Base-by-base conservation (phyloP, 1,140 invertebrate species). In the Cydia strobilella region DNA sequence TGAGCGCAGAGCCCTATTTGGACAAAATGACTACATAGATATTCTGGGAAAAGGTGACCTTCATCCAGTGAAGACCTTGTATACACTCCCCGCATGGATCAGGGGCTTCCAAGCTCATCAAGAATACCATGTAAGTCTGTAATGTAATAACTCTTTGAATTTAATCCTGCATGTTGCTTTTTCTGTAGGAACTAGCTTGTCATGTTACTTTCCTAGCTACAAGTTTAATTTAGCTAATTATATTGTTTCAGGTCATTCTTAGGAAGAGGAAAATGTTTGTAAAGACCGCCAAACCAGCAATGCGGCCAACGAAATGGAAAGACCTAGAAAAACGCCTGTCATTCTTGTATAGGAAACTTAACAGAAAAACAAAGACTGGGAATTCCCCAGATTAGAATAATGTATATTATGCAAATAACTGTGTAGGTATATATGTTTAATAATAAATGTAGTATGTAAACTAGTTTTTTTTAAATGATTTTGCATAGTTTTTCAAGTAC, bases 21-120 rank as follows among this genome's bases (percentile, higher is more conserved):
- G 98, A 1, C 98, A 99, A 88, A 99, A 99, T 94, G 98, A 99
- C 93, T 99, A 99, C 84, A 99, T 99, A 74, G 98, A 99, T 91
- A 98, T 99, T 72, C 93, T 99, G 35, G 98, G 98, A 1, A 95
- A 96, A 86, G 96, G 96, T 69, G 94, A 94, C 10, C 71, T 99
- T 31, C 96, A 98, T 91, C 98, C 98, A 1, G 95, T 96, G 0
- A 95, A 94, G 84, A 95, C 97, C n/a, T 83, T 98, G 2, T 98
- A 98, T 79, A 95, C 96, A 79, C 94, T 98, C 12, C 98, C 98
- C 0, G 86, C 92, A 0, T 99, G 98, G 98, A 93, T 99, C 15
- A 94, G 96, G 84, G 98, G 98, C 54, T 95, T 98, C 27, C 94
- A 69, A 69, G 65, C 93, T n/a, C 98, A 97, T 1, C 97, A 97